A percentile compares a stretch with the other conserved stretches of the same genome.
Conservation (phyloP, 2,113 vertebrate species). For the Calidris pygmaea region DNA sequence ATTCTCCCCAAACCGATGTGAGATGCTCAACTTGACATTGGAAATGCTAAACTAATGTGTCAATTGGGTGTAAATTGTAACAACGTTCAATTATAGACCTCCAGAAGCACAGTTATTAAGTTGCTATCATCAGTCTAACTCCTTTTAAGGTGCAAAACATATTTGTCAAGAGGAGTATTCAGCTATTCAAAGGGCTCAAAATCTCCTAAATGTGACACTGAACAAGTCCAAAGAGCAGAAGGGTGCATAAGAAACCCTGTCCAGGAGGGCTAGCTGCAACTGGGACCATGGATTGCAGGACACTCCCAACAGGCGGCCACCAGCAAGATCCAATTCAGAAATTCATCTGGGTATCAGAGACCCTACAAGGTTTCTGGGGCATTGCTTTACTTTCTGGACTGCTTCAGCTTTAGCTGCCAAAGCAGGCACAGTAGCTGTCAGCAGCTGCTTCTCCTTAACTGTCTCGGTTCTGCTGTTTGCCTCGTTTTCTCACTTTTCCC, state of each 20-base stretch:
- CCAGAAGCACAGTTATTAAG: background rate
- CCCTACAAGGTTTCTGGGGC: background rate
- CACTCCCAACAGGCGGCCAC: rapidly evolving
- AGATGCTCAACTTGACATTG: background rate
- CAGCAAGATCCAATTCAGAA: background rate
- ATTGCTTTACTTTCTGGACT: background rate
- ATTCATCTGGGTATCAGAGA: background rate
- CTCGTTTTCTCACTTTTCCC: background rate
- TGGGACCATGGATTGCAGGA: background rate
- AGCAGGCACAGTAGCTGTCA: background rate
- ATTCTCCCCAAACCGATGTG: background rate
- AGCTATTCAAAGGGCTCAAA: background rate
- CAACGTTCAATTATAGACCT: background rate
- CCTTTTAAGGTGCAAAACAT: background rate
- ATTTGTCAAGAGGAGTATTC: background rate
- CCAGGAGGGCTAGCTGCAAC: background rate
- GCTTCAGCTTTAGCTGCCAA: background rate
- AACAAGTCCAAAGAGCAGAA: background rate
- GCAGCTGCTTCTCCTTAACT: background rate
- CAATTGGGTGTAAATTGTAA: background rate
- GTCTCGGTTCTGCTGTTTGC: background rate
- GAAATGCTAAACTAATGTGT: background rate
- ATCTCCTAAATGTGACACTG: background rate
- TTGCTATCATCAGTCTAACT: background rate
- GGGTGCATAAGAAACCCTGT: background rate